Evolutionary conservation across 2,888 invertebrate species (phyloP).

Genomic region (Drosophila kambysellisi): DNA sequence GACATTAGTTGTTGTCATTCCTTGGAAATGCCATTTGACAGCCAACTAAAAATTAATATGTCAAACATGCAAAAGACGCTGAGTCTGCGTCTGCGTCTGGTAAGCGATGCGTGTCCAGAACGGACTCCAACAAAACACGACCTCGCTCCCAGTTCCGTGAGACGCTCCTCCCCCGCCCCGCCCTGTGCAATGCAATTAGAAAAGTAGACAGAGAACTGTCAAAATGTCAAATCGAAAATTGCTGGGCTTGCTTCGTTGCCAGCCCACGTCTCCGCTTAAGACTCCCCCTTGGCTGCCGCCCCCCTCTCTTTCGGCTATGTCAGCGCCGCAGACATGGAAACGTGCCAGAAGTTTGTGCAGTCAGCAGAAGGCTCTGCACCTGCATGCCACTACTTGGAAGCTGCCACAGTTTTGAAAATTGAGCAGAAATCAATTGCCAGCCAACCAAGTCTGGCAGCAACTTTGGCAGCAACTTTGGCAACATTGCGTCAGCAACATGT

Average conservation of each 20-base stretch:
- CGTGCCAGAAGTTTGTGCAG: conserved; percentile 44
- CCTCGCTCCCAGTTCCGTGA: background rate
- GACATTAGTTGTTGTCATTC: conserved; percentile 68
- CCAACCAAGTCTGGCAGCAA: conserved; percentile 12
- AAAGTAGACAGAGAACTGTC: conserved; percentile 63
- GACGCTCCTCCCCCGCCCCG: background rate
- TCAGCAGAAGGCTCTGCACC: conserved; percentile 31
- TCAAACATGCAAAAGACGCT: conserved; percentile 69
- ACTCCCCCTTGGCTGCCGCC: background rate
- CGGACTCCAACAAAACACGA: conserved; percentile 29
- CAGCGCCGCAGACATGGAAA: conserved; percentile 40
- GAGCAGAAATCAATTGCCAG: conserved; percentile 42
- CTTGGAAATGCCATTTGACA: conserved; percentile 51
- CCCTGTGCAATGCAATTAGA: conserved; percentile 69
- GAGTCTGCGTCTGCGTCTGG: background rate
- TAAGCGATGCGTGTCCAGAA: conserved; percentile 66
- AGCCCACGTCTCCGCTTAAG: conserved; percentile 11
- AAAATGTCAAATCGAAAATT: conserved; percentile 79
- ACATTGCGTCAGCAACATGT: conserved; percentile 52
- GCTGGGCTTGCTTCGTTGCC: conserved; percentile 62
- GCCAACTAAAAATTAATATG: conserved; percentile 72
- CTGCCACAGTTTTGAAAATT: conserved; percentile 29
- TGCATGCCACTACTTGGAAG: conserved; percentile 23
- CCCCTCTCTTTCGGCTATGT: conserved; percentile 31
- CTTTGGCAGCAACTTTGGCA: conserved; percentile 23